A percentile compares a stretch with the other conserved stretches of the same genome.
Evolutionary conservation across 2,888 invertebrate genomes (phyloP).

Genomic region (Orthonevra nobilis): DNA sequence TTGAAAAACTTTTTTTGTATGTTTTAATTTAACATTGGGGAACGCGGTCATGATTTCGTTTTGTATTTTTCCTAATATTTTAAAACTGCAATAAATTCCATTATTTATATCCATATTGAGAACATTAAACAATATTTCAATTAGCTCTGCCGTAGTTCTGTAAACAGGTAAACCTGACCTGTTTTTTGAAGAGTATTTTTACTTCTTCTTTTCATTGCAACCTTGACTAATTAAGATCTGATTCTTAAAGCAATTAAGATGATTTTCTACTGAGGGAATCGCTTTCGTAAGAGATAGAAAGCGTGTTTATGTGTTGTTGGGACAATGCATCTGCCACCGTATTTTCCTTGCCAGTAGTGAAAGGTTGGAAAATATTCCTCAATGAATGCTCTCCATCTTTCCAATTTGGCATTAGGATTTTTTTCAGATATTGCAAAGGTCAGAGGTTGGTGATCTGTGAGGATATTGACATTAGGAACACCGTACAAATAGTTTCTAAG

Average conservation of each 20-base stretch:
- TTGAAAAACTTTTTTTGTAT: neutral
- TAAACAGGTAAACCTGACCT: conserved; percentile 11
- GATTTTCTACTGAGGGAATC: conserved; percentile 6
- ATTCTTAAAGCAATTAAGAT: conserved; percentile 11
- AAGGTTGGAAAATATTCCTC: too few species aligned
- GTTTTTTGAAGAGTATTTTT: conserved; percentile 11
- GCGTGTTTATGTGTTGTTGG: too few species aligned
- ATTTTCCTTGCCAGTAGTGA: too few species aligned
- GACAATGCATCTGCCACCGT: too few species aligned
- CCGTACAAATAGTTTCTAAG: too few species aligned
- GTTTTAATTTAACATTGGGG: conserved; percentile 9
- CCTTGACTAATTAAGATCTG: conserved; percentile 5
- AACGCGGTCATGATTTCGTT: conserved; percentile 2
- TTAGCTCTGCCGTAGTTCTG: conserved; percentile 3
- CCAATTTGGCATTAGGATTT: too few species aligned
- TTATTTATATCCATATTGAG: neutral
- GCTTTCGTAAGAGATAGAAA: conserved; percentile 1
- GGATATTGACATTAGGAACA: too few species aligned
- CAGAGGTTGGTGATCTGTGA: too few species aligned
- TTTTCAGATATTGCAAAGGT: too few species aligned
- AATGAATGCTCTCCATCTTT: too few species aligned
- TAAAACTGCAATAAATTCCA: conserved; percentile 4
- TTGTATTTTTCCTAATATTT: conserved; percentile 3
- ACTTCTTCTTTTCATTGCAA: conserved; percentile 2
- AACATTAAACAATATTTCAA: neutral